phyloP scores from a whole-genome alignment of 1,140 invertebrate species.

The Sitodiplosis mosellana region DNA sequence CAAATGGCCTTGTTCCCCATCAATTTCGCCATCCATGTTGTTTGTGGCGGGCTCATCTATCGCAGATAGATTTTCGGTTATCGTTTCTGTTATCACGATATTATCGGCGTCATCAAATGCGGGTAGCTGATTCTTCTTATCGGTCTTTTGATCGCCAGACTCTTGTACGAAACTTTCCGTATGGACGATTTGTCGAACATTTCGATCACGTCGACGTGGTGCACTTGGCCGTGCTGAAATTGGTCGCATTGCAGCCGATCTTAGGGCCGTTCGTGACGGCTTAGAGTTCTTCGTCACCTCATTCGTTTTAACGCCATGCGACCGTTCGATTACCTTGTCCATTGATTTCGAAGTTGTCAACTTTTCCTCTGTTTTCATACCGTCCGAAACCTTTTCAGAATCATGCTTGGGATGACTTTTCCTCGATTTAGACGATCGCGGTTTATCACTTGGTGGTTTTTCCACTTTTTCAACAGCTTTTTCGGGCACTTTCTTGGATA shows the following conservation, averaged over 20 bases:
- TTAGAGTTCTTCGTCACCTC: background rate
- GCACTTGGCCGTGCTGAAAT: constrained; percentile 60
- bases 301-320: background rate
- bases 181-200: constrained; percentile 32
- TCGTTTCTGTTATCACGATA: constrained; percentile 29
- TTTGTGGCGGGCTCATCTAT: constrained; percentile 7
- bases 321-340: no score
- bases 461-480: background rate
- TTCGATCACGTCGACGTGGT: constrained; percentile 40
- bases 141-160: constrained; percentile 45
- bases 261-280: constrained; percentile 31
- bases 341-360: no score
- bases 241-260: constrained; percentile 48
- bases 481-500: no score
- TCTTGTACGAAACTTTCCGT: constrained; percentile 27
- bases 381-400: no score
- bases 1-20: constrained; percentile 44
- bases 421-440: no score
- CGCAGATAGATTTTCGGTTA: constrained; percentile 2
- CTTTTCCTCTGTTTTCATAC: no score
- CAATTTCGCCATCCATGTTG: constrained; percentile 26
- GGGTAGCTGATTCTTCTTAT: constrained; percentile 35
- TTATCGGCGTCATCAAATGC: constrained; percentile 34
- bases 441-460: no score
- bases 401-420: no score